Evolutionary conservation across 2,113 vertebrate species (phyloP).

Genomic region (Anarhynchus alexandrinus): DNA sequence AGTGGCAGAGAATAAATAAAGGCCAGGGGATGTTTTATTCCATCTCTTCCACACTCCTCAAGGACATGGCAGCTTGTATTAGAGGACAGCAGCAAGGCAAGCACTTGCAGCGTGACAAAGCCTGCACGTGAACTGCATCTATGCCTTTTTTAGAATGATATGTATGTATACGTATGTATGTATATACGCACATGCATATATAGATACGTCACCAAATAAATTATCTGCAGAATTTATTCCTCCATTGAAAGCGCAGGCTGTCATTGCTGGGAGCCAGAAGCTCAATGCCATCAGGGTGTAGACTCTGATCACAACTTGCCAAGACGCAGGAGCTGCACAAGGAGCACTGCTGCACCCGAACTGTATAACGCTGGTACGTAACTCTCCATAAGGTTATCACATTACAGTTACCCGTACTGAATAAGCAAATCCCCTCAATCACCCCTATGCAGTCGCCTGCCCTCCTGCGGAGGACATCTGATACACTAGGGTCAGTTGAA

Average conservation of each 20-base stretch:
- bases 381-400: neutral
- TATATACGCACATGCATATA: rapidly evolving
- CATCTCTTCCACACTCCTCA: neutral
- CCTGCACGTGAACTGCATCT: neutral
- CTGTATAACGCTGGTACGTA: neutral
- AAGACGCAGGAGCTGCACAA: neutral
- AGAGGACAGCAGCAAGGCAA: conserved; percentile 36
- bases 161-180: neutral
- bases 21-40: conserved; percentile 18
- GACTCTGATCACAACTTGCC: neutral
- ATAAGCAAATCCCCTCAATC: neutral
- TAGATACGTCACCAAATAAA: neutral
- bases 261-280: neutral
- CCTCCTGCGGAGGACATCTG: neutral
- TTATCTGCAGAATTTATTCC: neutral
- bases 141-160: neutral
- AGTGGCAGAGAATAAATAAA: conserved; percentile 34
- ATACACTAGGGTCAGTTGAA: neutral
- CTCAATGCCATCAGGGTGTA: neutral
- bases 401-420: neutral
- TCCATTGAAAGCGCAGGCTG: neutral
- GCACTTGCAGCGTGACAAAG: neutral
- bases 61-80: conserved; percentile 33
- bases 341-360: neutral
- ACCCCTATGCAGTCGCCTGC: neutral